Evolutionary conservation across 2,888 invertebrate species (phyloP).

Genomic region (Mactromeris polynyma): DNA sequence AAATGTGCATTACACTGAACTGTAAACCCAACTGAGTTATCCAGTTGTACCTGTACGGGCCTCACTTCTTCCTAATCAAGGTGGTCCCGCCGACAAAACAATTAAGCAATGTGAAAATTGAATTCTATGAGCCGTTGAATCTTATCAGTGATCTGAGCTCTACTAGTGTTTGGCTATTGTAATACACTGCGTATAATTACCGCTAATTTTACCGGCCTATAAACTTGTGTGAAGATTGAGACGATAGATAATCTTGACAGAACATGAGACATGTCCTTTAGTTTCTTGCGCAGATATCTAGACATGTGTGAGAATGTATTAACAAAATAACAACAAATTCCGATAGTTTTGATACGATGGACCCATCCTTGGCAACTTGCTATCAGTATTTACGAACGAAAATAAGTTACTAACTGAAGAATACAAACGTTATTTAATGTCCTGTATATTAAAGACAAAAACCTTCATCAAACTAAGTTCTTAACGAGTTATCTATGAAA

Average conservation of each 20-base stretch:
- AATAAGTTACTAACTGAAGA: not conserved
- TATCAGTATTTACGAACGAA: not conserved
- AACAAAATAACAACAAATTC: constrained; percentile 6
- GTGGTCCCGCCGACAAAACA: constrained; percentile 56
- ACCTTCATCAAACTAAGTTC: too few species aligned
- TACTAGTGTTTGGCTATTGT: constrained; percentile 40
- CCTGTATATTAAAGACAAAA: too few species aligned
- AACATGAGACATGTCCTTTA: constrained; percentile 22
- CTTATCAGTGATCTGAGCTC: constrained; percentile 47
- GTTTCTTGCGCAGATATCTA: not conserved
- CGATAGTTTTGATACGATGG: not conserved
- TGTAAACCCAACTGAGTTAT: not conserved
- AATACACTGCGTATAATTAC: constrained; percentile 38
- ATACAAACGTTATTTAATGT: not conserved
- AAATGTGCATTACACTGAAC: too few species aligned
- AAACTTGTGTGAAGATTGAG: constrained; percentile 38
- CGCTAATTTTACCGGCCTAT: constrained; percentile 61
- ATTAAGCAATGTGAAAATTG: constrained; percentile 63
- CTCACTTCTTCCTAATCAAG: constrained; percentile 27
- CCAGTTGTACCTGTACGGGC: not conserved
- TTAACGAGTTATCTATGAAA: too few species aligned
- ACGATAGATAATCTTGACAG: constrained; percentile 36
- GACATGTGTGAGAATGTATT: not conserved
- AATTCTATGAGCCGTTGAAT: constrained; percentile 58
- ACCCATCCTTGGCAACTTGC: not conserved